Evolutionary conservation across 35 echinoderm and acorn worm genomes (phyloP), one percentile per base, ranked within the genome.

Genomic region (Eucidaris tribuloides): DNA sequence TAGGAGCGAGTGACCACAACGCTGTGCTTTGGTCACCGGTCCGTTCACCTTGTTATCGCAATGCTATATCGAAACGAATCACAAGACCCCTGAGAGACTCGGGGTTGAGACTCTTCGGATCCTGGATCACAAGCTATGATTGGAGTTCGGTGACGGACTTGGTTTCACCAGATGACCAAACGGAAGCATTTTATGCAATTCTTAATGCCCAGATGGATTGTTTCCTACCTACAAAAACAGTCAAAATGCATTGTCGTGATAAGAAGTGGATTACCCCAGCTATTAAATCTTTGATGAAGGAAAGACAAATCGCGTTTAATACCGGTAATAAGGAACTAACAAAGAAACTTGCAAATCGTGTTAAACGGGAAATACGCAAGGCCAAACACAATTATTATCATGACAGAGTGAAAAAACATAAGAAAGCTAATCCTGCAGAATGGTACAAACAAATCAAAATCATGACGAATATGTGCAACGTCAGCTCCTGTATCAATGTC

Each of bases 391-490:
- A 64, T 24, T 61, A 77, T 59, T 87, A 87, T 40, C 60, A 79
- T 11, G 54, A 77, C 32, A 49, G 70, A 45, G 84, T 87, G 18
- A 41, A 79, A 57, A 76, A 59, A 61, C 72, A 87, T 71, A 87
- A 87, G 45, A 87, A 79, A 22, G 48, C 84, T 3, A 87, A 87
- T 58, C 84, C 84, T 25, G 38, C 70, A 23, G 81, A 84, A 64
- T 88, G 86, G 86, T 81, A 88, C 43, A 44, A 80, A 23, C 77
- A 88, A 41, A 88, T 88, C 19, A 59, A 58, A 56, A 65, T 81
- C 13, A 88, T 88, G 86, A 70, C 86, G 2, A 81, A 63, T 20
- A 81, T 65, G 42, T 48, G 43, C 4, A 81, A 81, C 9, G 22
- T 7, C 11, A 32, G 81, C 18, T n/a, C 43, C 30, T 28, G 6